A percentile compares a stretch with the other conserved stretches of the same genome.
phyloP scores from a whole-genome alignment of 2,888 invertebrate genomes.

The Adelphocoris suturalis region DNA sequence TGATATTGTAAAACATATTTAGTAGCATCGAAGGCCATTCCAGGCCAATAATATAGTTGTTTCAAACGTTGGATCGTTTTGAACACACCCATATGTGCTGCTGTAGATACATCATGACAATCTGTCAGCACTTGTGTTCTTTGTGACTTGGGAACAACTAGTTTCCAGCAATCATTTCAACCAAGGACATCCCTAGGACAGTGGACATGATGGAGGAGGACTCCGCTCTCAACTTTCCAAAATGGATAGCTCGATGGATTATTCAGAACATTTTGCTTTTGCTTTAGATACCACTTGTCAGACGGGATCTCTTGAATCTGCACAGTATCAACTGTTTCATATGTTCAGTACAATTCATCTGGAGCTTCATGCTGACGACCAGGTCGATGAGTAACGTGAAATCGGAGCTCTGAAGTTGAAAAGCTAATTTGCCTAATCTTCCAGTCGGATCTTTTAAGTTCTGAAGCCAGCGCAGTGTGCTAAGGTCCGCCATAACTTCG shows the following conservation, averaged over 20 bases:
- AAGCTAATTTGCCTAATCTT: slow-evolving; percentile 75
- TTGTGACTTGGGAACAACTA: slow-evolving; percentile 24
- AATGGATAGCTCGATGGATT: neutral
- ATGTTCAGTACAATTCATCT: neutral
- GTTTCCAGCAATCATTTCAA: neutral
- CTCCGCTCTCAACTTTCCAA: neutral
- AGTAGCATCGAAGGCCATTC: neutral
- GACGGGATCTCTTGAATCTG: neutral
- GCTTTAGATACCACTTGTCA: neutral
- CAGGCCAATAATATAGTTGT: neutral
- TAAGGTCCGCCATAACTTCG: slow-evolving; percentile 75
- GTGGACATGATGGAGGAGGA: neutral
- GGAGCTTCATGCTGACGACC: slow-evolving; percentile 41
- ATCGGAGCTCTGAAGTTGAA: neutral
- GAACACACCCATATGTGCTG: slow-evolving; percentile 49
- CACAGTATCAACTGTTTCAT: neutral
- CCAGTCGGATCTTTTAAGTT: slow-evolving; percentile 75
- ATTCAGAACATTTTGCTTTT: neutral
- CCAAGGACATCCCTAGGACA: slow-evolving; percentile 27
- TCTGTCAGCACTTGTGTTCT: slow-evolving; percentile 67
- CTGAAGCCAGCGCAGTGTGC: slow-evolving; percentile 75
- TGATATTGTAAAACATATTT: neutral
- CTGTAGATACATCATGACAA: neutral
- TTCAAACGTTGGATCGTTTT: slow-evolving; percentile 4
- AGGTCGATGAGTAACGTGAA: slow-evolving; percentile 22